Percentiles rank a stretch among this genome's conserved stretches.
These are phyloP conservation scores for Macropodus opercularis DNA, from an alignment of 2,797 vertebrate species.

Conservation along the genomic window DNA sequence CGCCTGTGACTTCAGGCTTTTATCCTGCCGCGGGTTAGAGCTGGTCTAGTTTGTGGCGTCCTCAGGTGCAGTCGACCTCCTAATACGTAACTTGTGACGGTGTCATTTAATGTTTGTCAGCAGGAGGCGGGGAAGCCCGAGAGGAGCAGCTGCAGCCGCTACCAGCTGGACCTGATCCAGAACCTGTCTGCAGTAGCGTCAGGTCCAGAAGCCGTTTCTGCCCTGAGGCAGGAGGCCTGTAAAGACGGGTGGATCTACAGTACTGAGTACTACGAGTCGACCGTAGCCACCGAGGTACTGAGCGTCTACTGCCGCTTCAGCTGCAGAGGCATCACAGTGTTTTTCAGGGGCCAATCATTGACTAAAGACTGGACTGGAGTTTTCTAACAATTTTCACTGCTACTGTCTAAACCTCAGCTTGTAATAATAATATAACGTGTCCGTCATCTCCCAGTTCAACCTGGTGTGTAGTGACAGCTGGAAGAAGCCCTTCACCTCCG, in stretches of 20 bases:
- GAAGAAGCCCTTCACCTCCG: slow-evolving; percentile 62
- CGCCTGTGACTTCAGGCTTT: no score
- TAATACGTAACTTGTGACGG: background rate
- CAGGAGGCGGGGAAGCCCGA: background rate
- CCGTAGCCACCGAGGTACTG: slow-evolving; percentile 66
- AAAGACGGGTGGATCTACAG: slow-evolving; percentile 66
- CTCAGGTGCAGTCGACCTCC: background rate
- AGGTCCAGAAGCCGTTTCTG: slow-evolving; percentile 13
- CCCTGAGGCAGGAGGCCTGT: slow-evolving; percentile 57
- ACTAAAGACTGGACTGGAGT: no score
- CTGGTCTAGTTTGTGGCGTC: slow-evolving; percentile 23
- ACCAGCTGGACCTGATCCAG: slow-evolving; percentile 43
- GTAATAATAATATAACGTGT: no score
- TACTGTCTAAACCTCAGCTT: no score
- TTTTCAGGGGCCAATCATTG: no score
- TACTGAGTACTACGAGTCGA: slow-evolving; percentile 56
- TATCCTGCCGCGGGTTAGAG: slow-evolving; percentile 18
- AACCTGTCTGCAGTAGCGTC: slow-evolving; percentile 51
- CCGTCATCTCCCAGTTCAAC: slow-evolving; percentile 50
- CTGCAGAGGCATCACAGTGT: no score
- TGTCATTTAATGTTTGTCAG: slow-evolving; percentile 23
- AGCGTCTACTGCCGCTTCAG: background rate
- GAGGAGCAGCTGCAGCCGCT: slow-evolving; percentile 64
- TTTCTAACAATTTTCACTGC: no score
- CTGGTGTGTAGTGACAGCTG: slow-evolving; percentile 67